Conservation (phyloP, 2,888 invertebrate species). For the Pammene fasciana region DNA sequence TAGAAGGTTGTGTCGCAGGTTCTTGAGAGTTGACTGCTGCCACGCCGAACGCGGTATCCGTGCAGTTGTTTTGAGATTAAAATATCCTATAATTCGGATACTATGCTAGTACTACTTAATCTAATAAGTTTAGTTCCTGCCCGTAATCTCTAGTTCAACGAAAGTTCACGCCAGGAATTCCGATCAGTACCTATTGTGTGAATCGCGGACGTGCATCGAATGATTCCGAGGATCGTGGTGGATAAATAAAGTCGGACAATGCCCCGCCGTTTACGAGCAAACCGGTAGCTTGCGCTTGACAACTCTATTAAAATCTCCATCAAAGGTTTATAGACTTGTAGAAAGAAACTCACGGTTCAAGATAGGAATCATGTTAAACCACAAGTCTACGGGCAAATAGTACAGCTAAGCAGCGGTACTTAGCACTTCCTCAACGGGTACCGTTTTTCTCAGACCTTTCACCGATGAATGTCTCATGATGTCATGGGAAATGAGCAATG, state of each 20-base stretch:
- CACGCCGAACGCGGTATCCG: too few relatives aligned
- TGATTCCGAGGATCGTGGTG: conserved; percentile 65
- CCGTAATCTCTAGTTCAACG: conserved; percentile 48
- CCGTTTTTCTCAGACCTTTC: conserved; percentile 64
- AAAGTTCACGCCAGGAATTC: conserved; percentile 71
- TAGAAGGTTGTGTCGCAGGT: background rate
- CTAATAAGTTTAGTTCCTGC: conserved; percentile 10
- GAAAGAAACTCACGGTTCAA: conserved; percentile 18
- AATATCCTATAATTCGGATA: too few relatives aligned
- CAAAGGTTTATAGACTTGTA: conserved; percentile 5
- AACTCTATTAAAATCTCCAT: conserved; percentile 32
- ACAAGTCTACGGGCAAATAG: conserved; percentile 13
- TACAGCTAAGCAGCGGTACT: conserved; percentile 15
- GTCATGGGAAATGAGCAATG: conserved; percentile 29
- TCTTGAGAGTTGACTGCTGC: too few relatives aligned
- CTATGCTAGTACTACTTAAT: background rate
- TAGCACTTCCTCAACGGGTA: conserved; percentile 75
- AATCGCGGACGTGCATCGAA: conserved; percentile 79
- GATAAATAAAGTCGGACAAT: conserved; percentile 72
- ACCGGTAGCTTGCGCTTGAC: conserved; percentile 35
- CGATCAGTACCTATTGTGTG: conserved; percentile 78
- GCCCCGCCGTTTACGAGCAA: conserved; percentile 57
- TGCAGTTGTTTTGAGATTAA: background rate
- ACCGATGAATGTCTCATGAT: conserved; percentile 53
- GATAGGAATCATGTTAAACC: conserved; percentile 12